These are phyloP conservation scores for Chelonia mydas DNA, from an alignment of 2,797 vertebrate species.

Conservation along the genomic window DNA sequence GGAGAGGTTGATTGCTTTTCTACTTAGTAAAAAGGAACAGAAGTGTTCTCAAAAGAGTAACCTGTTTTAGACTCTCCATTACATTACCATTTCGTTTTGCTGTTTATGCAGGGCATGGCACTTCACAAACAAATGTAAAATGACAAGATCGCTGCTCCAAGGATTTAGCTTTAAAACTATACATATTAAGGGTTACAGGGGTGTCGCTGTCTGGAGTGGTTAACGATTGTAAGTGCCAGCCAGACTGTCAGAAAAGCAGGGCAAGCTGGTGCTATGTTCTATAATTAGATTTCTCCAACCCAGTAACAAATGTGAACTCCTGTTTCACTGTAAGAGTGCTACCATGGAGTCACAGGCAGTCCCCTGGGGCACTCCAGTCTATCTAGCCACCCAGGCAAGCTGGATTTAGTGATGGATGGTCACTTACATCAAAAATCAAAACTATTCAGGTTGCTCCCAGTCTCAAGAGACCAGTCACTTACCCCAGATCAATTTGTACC, in stretches of 20 bases:
- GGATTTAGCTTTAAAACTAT: neutral
- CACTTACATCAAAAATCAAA: neutral
- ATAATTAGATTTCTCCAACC: neutral
- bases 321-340: neutral
- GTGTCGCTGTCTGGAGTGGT: neutral
- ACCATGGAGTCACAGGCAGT: neutral
- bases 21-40: neutral
- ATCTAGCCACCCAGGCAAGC: neutral
- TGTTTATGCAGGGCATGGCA: neutral
- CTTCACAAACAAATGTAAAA: neutral
- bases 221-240: neutral
- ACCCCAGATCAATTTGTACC: neutral
- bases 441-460: neutral
- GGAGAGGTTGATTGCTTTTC: neutral
- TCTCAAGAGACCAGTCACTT: neutral
- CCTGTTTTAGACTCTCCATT: neutral
- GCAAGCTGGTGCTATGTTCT: neutral
- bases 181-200: neutral
- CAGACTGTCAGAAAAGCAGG: neutral
- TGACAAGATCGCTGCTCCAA: neutral
- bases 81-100: conserved; percentile 4
- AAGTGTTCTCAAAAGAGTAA: neutral
- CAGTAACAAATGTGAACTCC: neutral
- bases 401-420: neutral
- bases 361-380: neutral